A percentile compares a stretch with the other conserved stretches of the same genome.
Conservation (phyloP, 1,140 invertebrate genomes). For the Diprion similis region DNA sequence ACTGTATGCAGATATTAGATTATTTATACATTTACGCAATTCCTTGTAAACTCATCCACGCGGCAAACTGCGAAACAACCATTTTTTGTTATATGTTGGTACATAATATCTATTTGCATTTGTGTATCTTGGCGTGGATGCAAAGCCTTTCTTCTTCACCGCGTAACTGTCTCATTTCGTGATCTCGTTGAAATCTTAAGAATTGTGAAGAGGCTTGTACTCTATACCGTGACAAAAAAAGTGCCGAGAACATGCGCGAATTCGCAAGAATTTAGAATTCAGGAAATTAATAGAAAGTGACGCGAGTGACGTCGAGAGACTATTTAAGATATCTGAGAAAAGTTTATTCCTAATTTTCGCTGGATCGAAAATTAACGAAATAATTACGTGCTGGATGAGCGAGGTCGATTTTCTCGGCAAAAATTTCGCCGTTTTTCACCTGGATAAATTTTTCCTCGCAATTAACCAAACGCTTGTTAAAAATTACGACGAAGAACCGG, state of each 20-base stretch:
- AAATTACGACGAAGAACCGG: too few species aligned
- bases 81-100: too few species aligned
- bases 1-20: not conserved
- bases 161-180: too few species aligned
- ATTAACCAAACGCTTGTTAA: not conserved
- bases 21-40: too few species aligned
- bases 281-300: conserved; percentile 16
- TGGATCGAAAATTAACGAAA: conserved; percentile 39
- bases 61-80: too few species aligned
- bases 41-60: too few species aligned
- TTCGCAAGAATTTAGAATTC: too few species aligned
- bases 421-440: not conserved
- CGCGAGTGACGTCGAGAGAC: conserved; percentile 29
- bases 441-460: conserved; percentile 16
- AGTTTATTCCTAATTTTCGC: conserved; percentile 39
- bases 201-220: not conserved
- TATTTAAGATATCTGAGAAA: conserved; percentile 12
- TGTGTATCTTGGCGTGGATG: not conserved
- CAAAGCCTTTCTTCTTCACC: too few species aligned
- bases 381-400: not conserved
- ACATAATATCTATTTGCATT: not conserved
- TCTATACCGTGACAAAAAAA: not conserved
- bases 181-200: not conserved
- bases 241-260: too few species aligned
- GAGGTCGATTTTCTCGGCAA: not conserved